A percentile compares a stretch with the other conserved stretches of the same genome.
These are phyloP conservation scores for Formica exsecta DNA, from an alignment of 1,140 invertebrate genomes.

Conservation along the genomic window DNA sequence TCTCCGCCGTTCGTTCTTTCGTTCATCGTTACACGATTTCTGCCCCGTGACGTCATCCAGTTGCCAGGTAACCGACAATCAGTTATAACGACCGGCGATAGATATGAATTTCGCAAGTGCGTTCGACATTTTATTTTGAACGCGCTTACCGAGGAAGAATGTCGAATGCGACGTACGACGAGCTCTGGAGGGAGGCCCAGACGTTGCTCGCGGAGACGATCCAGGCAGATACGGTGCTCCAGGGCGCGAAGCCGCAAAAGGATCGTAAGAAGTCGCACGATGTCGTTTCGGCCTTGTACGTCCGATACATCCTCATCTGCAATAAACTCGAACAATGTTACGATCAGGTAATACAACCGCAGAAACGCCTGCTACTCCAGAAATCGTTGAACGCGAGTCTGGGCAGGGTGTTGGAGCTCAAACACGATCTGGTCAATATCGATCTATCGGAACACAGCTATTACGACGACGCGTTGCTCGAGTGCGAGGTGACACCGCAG, in stretches of 20 bases:
- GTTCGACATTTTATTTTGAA: not conserved
- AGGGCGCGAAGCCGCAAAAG: constrained; percentile 88
- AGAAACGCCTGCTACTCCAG: constrained; percentile 93
- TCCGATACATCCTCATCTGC: constrained; percentile 93
- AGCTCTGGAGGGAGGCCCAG: constrained; percentile 89
- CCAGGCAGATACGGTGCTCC: constrained; percentile 88
- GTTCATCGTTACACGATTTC: not conserved
- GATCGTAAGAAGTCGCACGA: constrained; percentile 88
- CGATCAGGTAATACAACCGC: constrained; percentile 97
- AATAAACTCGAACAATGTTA: constrained; percentile 93
- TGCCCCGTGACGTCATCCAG: not conserved
- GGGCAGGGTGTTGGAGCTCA: constrained; percentile 92
- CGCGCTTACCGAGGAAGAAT: constrained; percentile 83
- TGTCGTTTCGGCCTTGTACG: constrained; percentile 89
- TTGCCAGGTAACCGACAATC: constrained; percentile 29
- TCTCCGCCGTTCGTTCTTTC: too few relatives aligned
- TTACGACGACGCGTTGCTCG: constrained; percentile 91
- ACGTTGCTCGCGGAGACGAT: constrained; percentile 89
- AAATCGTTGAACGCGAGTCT: constrained; percentile 93
- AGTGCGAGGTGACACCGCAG: constrained; percentile 88
- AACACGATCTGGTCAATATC: constrained; percentile 94
- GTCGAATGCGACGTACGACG: constrained; percentile 91
- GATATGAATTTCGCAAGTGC: not conserved
- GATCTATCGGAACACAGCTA: constrained; percentile 95
- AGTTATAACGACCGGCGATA: not conserved